Evolutionary conservation across 53 echinoderm and acorn worm genomes (phyloP), one percentile per base, ranked within the genome.

Genomic region (Arbacia lixula): DNA sequence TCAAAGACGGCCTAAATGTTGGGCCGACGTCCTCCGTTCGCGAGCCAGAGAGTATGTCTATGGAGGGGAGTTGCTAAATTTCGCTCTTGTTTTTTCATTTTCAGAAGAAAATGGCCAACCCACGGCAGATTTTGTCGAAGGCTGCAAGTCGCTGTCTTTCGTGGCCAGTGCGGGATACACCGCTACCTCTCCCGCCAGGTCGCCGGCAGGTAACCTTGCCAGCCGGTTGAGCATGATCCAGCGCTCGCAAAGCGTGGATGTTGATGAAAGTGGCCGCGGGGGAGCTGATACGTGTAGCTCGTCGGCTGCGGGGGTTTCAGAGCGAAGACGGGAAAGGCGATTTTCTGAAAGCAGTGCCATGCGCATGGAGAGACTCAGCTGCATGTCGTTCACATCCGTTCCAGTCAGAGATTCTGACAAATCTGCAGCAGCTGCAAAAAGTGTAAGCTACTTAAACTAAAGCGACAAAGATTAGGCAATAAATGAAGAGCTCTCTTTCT

Each of bases 291-390:
- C n/a, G n/a, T n/a, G n/a, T n/a, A n/a, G n/a, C n/a, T n/a, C n/a
- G n/a, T n/a, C n/a, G n/a, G n/a, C n/a, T n/a, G 3, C 54, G 21
- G 33, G 22, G 8, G 14, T 20, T 32, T 74, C 49, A 12, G 31
- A 30, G 22, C 5, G n/a, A 29, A 53, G 74, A 4, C 3, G 12
- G 49, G 74, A 21, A 33, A 22, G 74, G 52, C 74, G 74, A 12
- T 74, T 53, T 74, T 74, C 74, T 53, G 74, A 74, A 31, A 53
- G 74, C 52, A 50, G 53, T 53, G 51, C 74, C n/a, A n/a, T 31
- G 9, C 74, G 34, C 19, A 74, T 33, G 21, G 74, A 74, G 19
- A 74, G 52, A n/a, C 42, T 74, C 4, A 53, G 51, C 11, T 74
- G 74, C 26, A 34, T 33, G 50, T 53, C 74, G 3, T 74, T 74